phyloP scores from a whole-genome alignment of 2,797 vertebrate genomes.

The Dicrostonyx torquatus region DNA sequence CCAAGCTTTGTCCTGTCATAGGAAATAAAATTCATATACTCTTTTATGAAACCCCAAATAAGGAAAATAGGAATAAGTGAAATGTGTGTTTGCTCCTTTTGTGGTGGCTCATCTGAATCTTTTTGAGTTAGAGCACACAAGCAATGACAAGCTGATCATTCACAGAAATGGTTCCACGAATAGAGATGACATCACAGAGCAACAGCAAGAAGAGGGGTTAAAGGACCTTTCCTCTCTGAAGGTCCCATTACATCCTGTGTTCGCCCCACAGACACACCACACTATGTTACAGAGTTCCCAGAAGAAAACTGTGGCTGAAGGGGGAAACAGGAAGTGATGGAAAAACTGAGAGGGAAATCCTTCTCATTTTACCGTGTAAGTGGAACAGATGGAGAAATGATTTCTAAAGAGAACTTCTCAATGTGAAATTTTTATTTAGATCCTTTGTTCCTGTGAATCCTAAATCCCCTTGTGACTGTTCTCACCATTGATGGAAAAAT shows the following conservation, averaged over 20 bases:
- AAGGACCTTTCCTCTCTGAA: neutral
- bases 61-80: conserved; percentile 34
- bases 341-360: conserved; percentile 37
- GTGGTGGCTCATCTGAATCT: neutral
- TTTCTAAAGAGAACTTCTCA: conserved; percentile 47
- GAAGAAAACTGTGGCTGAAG: conserved; percentile 47
- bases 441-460: conserved; percentile 38
- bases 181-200: neutral
- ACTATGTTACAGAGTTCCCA: neutral
- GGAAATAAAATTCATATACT: conserved; percentile 49
- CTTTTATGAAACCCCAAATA: conserved; percentile 27
- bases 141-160: neutral
- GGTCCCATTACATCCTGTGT: neutral
- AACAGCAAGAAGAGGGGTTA: neutral
- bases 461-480: neutral
- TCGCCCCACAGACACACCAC: conserved; percentile 24
- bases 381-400: conserved; percentile 44
- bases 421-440: conserved; percentile 57
- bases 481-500: neutral
- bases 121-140: conserved; percentile 22
- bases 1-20: neutral
- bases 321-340: conserved; percentile 31
- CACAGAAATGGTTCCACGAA: conserved; percentile 24
- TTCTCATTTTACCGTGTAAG: conserved; percentile 40
- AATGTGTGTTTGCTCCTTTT: neutral